Evolutionary conservation across 2,888 invertebrate genomes (phyloP).

Genomic region (Tinea pellionella): DNA sequence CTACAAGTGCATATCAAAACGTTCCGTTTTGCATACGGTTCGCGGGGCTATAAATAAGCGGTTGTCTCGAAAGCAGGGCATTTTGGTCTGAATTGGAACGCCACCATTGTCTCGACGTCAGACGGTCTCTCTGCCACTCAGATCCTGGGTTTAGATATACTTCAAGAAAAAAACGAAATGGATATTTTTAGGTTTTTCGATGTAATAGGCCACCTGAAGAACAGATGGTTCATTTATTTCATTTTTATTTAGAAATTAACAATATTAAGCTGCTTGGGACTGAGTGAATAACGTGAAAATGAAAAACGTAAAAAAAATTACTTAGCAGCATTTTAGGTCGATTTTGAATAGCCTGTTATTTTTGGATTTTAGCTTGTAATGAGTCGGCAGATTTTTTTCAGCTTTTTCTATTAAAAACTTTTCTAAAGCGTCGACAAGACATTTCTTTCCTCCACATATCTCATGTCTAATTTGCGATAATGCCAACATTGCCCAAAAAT

Average conservation of each 20-base stretch:
- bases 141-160: constrained; percentile 17
- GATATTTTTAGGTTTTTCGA: not conserved
- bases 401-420: too few relatives aligned
- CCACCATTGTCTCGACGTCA: constrained; percentile 34
- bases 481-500: not conserved
- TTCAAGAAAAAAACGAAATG: constrained; percentile 3
- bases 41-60: constrained; percentile 43
- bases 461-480: not conserved
- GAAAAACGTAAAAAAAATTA: too few relatives aligned
- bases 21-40: constrained; percentile 46
- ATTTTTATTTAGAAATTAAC: too few relatives aligned
- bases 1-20: constrained; percentile 36
- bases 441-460: not conserved
- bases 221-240: not conserved
- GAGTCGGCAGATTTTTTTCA: too few relatives aligned
- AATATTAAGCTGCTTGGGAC: too few relatives aligned
- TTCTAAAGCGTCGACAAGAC: not conserved
- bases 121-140: constrained; percentile 12
- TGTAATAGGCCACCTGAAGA: constrained; percentile 6
- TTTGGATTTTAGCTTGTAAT: too few relatives aligned
- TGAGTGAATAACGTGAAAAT: too few relatives aligned
- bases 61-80: constrained; percentile 19
- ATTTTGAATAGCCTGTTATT: too few relatives aligned
- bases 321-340: too few relatives aligned
- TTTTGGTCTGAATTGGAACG: constrained; percentile 12